These are phyloP conservation scores for Lineus longissimus DNA, from an alignment of 1,140 invertebrate species.

Conservation along the genomic window DNA sequence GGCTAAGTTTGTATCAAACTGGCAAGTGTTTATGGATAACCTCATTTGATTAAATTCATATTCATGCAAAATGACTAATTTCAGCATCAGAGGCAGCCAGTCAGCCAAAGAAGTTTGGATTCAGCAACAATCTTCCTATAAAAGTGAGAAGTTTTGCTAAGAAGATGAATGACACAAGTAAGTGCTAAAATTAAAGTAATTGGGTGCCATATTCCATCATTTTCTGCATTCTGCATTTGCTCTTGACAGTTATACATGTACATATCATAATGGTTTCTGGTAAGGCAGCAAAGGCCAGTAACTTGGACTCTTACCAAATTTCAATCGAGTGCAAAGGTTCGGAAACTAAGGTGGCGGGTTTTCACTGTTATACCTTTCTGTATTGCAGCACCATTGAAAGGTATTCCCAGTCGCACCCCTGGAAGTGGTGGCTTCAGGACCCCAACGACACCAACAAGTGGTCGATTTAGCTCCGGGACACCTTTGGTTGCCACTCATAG, in stretches of 20 bases:
- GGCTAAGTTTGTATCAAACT: too few species aligned
- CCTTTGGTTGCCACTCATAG: slow-evolving; percentile 59
- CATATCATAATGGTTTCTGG: too few species aligned
- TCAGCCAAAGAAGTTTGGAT: slow-evolving; percentile 60
- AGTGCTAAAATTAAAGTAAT: slow-evolving; percentile 39
- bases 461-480: slow-evolving; percentile 14
- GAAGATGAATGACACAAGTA: slow-evolving; percentile 94
- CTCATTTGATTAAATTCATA: too few species aligned
- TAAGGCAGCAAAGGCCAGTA: too few species aligned
- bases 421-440: slow-evolving; percentile 62
- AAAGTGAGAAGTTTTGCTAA: slow-evolving; percentile 89
- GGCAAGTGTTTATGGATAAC: too few species aligned
- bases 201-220: too few species aligned
- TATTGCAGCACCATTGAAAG: slow-evolving; percentile 76
- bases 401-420: slow-evolving; percentile 76
- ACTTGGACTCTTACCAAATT: too few species aligned
- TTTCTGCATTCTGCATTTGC: too few species aligned
- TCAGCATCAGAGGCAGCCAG: slow-evolving; percentile 75
- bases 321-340: too few species aligned
- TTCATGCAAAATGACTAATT: too few species aligned
- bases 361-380: slow-evolving; percentile 12
- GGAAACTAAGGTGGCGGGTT: too few species aligned
- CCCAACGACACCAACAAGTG: slow-evolving; percentile 21
- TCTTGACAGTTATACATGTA: too few species aligned
- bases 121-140: slow-evolving; percentile 68